Evolutionary conservation across 1,140 invertebrate genomes (phyloP).

Genomic region (Zaprionus capensis): DNA sequence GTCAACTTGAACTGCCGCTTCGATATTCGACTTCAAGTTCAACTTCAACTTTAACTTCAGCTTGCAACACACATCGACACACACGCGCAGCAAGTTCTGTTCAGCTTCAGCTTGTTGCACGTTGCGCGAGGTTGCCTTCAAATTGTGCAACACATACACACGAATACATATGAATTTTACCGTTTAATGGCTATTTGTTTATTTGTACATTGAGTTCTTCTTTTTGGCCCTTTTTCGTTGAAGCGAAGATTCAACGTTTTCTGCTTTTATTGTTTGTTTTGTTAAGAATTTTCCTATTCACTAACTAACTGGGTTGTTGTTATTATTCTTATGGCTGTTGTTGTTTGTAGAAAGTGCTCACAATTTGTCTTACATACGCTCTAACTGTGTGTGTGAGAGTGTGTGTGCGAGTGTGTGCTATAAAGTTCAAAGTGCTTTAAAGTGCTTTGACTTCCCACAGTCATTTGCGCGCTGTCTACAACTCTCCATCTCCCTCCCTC

Average conservation of each 20-base stretch:
- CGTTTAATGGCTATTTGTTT: slow-evolving; percentile 47
- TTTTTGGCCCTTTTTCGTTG: slow-evolving; percentile 22
- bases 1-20: slow-evolving; percentile 14
- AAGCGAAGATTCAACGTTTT: not conserved
- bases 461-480: slow-evolving; percentile 30
- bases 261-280: slow-evolving; percentile 39
- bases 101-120: no score
- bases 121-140: not conserved
- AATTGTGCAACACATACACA: slow-evolving; percentile 40
- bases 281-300: slow-evolving; percentile 56
- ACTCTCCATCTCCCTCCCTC: not conserved
- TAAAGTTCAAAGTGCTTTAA: slow-evolving; percentile 77
- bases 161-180: slow-evolving; percentile 29
- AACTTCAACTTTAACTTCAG: slow-evolving; percentile 13
- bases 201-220: slow-evolving; percentile 36
- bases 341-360: slow-evolving; percentile 54
- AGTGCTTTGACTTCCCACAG: slow-evolving; percentile 68
- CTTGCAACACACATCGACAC: slow-evolving; percentile 5
- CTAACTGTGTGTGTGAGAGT: slow-evolving; percentile 4
- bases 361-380: slow-evolving; percentile 41
- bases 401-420: slow-evolving; percentile 30
- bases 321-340: slow-evolving; percentile 25
- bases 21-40: slow-evolving; percentile 5
- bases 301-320: slow-evolving; percentile 56
- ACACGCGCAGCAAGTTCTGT: not conserved